Evolutionary conservation across 2,797 vertebrate genomes (phyloP).

Genomic region (Siniperca scherzeri): DNA sequence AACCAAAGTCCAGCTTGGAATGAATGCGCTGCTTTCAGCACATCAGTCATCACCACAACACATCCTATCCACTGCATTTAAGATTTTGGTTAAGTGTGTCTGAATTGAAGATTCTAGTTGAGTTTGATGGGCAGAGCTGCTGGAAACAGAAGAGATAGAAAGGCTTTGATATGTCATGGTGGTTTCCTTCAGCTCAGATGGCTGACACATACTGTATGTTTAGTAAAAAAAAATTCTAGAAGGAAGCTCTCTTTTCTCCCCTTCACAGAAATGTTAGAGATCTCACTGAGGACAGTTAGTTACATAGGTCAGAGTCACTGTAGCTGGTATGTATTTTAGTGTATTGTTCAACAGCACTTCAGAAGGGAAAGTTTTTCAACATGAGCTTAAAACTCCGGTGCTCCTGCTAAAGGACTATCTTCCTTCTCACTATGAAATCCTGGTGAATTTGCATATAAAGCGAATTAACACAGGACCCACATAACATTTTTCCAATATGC

Average conservation of each 20-base stretch:
- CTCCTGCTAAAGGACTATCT: too few relatives aligned
- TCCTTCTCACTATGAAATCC: neutral
- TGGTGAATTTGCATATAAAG: neutral
- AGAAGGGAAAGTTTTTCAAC: neutral
- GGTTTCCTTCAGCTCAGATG: constrained; percentile 40
- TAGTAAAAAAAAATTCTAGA: neutral
- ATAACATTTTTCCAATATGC: neutral
- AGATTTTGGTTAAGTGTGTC: constrained; percentile 20
- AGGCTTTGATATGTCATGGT: constrained; percentile 22
- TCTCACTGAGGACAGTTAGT: neutral
- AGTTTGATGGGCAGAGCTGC: constrained; percentile 1
- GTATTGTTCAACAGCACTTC: neutral
- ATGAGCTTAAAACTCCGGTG: too few relatives aligned
- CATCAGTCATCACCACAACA: constrained; percentile 34
- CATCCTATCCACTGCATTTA: constrained; percentile 29
- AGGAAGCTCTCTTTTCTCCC: constrained; percentile 10
- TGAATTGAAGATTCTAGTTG: constrained; percentile 31
- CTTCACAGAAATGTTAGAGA: constrained; percentile 4
- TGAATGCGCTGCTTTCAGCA: constrained; percentile 51
- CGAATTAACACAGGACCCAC: neutral
- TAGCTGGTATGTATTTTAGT: neutral
- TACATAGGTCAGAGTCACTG: neutral
- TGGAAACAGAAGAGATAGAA: constrained; percentile 29
- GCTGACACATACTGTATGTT: constrained; percentile 31
- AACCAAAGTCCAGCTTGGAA: constrained; percentile 33